Evolutionary conservation across 2,888 invertebrate species (phyloP).

Genomic region (Lamellibrachia columna): DNA sequence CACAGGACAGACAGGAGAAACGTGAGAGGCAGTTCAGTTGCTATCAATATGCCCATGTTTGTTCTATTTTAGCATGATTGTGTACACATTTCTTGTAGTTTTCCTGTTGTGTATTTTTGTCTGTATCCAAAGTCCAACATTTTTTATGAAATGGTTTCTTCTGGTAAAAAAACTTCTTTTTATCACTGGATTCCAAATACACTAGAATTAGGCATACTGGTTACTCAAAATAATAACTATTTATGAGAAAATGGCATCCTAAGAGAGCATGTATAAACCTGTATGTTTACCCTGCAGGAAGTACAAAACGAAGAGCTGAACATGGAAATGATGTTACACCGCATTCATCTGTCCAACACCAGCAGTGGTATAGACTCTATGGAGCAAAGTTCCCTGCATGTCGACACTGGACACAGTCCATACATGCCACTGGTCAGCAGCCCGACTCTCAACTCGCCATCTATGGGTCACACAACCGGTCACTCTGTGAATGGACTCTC

Average conservation of each 20-base stretch:
- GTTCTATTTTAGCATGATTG: not conserved
- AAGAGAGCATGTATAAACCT: not conserved
- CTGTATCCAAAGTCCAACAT: no score
- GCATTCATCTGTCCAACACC: not conserved
- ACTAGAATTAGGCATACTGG: not conserved
- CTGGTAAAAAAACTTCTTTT: not conserved
- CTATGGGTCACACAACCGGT: not conserved
- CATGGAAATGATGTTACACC: not conserved
- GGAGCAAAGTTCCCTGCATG: not conserved
- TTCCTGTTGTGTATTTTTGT: not conserved
- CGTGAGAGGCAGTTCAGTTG: not conserved
- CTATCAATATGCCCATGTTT: not conserved
- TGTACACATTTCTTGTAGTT: not conserved
- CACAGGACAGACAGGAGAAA: not conserved
- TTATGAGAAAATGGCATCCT: not conserved
- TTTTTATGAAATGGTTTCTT: not conserved
- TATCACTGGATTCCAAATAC: no score
- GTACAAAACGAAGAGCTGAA: not conserved
- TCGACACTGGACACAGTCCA: not conserved
- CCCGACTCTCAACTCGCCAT: not conserved
- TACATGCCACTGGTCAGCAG: not conserved
- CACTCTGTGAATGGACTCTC: not conserved
- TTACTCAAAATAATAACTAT: not conserved
- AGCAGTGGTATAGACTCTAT: not conserved
- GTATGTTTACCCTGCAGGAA: not conserved